phyloP scores from a whole-genome alignment of 2,797 vertebrate genomes.

The Molossus alvarezi region DNA sequence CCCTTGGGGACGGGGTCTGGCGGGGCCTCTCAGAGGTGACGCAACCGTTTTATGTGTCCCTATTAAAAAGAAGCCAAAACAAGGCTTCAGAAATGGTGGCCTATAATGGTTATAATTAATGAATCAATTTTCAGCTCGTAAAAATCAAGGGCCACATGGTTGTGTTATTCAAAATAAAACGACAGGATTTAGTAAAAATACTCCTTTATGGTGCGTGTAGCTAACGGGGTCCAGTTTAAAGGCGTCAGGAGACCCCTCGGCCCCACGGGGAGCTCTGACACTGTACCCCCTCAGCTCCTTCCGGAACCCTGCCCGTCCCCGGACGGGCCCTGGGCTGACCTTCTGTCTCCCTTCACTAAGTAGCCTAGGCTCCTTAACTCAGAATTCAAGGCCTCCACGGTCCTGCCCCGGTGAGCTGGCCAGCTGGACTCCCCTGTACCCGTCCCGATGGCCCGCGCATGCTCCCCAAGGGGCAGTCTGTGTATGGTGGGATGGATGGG shows the following conservation, averaged over 20 bases:
- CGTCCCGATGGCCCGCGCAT: fast-evolving
- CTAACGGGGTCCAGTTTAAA: neutral
- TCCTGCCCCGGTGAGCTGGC: neutral
- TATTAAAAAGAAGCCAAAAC: neutral
- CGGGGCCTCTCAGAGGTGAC: neutral
- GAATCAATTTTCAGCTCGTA: neutral
- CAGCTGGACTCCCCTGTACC: neutral
- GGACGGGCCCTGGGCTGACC: neutral
- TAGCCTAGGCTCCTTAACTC: neutral
- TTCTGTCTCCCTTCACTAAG: neutral
- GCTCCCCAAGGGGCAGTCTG: neutral
- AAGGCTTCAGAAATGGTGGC: neutral
- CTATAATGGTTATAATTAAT: neutral
- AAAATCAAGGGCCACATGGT: neutral
- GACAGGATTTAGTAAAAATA: neutral
- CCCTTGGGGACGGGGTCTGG: neutral
- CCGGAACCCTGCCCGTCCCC: fast-evolving
- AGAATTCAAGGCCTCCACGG: neutral
- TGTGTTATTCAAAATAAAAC: neutral
- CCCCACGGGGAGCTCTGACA: neutral
- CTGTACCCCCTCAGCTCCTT: fast-evolving
- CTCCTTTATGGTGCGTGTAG: neutral
- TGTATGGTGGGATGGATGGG: fast-evolving
- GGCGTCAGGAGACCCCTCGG: neutral
- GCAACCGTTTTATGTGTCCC: neutral